Conservation (phyloP, 2,888 invertebrate genomes). For the Abrostola triplasia region DNA sequence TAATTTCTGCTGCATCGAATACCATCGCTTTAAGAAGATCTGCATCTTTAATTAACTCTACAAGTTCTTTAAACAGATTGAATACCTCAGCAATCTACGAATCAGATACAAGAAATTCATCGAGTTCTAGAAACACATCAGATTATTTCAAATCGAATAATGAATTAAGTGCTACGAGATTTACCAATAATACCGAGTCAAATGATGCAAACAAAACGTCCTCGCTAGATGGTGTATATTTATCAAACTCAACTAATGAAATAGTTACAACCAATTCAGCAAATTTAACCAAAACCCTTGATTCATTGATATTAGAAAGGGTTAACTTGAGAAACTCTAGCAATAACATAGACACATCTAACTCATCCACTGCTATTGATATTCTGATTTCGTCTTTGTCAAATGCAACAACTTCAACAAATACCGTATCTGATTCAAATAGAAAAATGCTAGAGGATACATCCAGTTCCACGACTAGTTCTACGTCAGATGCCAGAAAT, state of each 20-base stretch:
- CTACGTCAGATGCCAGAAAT: conserved; percentile 19
- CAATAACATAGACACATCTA: neutral
- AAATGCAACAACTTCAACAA: conserved; percentile 15
- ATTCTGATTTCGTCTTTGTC: conserved; percentile 6
- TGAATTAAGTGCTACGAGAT: conserved; percentile 3
- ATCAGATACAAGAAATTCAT: conserved; percentile 26
- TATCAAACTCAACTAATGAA: neutral
- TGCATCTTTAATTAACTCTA: conserved; percentile 15
- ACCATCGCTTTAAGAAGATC: conserved; percentile 18
- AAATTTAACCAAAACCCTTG: conserved; percentile 16
- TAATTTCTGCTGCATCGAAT: conserved; percentile 21
- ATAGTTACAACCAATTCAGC: neutral
- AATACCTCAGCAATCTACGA: conserved; percentile 14
- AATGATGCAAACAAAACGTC: neutral
- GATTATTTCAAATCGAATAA: conserved; percentile 8
- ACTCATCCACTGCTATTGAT: neutral
- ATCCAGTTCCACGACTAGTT: conserved; percentile 5
- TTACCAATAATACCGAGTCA: neutral
- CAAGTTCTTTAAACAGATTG: conserved; percentile 9
- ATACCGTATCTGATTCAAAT: conserved; percentile 13
- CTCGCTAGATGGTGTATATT: neutral
- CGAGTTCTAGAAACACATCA: conserved; percentile 19
- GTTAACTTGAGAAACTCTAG: conserved; percentile 11
- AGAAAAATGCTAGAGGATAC: conserved; percentile 6
- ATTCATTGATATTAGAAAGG: conserved; percentile 6